Percentiles rank a stretch among this genome's conserved stretches.
Conservation (phyloP, 2,888 invertebrate species). For the Drosophila buzzatii region DNA sequence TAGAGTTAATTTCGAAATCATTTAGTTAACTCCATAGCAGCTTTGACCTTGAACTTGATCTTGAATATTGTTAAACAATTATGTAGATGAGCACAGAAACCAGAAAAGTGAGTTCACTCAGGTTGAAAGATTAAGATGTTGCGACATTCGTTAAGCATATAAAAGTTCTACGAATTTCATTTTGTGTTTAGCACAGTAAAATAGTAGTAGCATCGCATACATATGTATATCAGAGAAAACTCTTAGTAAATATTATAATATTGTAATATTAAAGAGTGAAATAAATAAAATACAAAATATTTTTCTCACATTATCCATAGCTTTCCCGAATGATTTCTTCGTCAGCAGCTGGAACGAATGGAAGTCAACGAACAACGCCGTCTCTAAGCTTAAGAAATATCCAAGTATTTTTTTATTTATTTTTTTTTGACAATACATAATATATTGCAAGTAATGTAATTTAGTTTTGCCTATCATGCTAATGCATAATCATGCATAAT, state of each 20-base stretch:
- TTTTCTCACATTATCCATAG: too few species aligned
- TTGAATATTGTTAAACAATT: background rate
- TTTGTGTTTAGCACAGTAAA: background rate
- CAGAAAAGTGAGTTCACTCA: slow-evolving; percentile 15
- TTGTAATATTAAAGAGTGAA: too few species aligned
- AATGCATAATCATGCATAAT: background rate
- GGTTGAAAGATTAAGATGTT: slow-evolving; percentile 21
- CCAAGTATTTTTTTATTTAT: background rate
- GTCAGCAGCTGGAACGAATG: too few species aligned
- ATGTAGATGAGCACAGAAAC: slow-evolving; percentile 25
- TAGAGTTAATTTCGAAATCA: background rate
- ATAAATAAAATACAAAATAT: too few species aligned
- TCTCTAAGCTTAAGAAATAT: background rate
- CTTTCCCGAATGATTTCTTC: too few species aligned
- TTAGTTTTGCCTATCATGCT: slow-evolving; percentile 10
- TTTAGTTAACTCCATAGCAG: background rate
- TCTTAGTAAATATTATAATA: background rate
- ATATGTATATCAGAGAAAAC: background rate
- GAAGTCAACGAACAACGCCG: background rate
- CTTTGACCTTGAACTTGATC: slow-evolving; percentile 29
- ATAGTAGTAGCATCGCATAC: background rate
- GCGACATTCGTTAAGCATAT: background rate
- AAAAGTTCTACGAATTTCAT: background rate
- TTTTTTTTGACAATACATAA: background rate
- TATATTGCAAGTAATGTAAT: background rate